Conservation (phyloP, 2,888 invertebrate species). For the Drosophila quinaria region DNA sequence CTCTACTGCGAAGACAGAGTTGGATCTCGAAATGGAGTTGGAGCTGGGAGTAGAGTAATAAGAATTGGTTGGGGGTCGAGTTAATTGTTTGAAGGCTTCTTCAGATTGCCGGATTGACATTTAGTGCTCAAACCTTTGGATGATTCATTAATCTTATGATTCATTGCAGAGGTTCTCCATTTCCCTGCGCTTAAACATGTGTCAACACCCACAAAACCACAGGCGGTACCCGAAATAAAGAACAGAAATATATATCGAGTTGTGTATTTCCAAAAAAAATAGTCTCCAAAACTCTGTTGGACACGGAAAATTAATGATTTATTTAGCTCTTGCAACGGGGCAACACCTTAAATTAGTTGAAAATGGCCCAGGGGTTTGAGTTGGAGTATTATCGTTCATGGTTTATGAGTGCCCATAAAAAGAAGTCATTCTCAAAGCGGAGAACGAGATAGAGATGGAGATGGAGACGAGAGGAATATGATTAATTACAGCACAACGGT, state of each 20-base stretch:
- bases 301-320: constrained; percentile 71
- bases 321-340: constrained; percentile 64
- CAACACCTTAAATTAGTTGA: constrained; percentile 81
- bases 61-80: constrained; percentile 28
- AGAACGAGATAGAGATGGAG: not conserved
- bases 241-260: constrained; percentile 3
- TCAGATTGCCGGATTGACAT: constrained; percentile 69
- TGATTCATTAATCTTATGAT: constrained; percentile 72
- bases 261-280: constrained; percentile 27
- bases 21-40: not conserved
- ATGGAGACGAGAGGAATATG: constrained; percentile 63
- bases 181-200: constrained; percentile 57
- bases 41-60: not conserved
- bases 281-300: constrained; percentile 43
- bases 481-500: constrained; percentile 61
- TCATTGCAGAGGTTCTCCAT: constrained; percentile 48
- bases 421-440: constrained; percentile 50
- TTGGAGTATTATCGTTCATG: constrained; percentile 33
- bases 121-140: constrained; percentile 44
- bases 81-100: constrained; percentile 71
- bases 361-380: constrained; percentile 40
- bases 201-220: constrained; percentile 83
- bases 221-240: constrained; percentile 54
- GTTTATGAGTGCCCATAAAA: constrained; percentile 54
- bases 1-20: constrained; percentile 30